Conservation (phyloP, 2,113 vertebrate species). For the Chiloscyllium plagiosum region DNA sequence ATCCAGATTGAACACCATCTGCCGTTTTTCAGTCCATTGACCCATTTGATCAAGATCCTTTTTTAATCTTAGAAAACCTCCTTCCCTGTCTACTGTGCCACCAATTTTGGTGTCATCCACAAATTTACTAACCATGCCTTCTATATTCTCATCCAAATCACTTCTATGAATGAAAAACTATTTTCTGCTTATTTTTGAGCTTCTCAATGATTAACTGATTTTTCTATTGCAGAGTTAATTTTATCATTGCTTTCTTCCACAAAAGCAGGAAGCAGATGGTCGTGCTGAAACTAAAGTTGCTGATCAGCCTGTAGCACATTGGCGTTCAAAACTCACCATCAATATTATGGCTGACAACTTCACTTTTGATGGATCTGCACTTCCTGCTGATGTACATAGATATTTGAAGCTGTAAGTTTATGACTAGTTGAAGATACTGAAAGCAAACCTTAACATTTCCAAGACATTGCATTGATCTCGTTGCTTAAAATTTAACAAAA, state of each 20-base stretch:
- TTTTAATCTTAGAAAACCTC: no score
- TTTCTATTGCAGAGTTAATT: not conserved
- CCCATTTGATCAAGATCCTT: no score
- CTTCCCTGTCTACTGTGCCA: no score
- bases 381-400: conserved; percentile 86
- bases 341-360: conserved; percentile 89
- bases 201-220: not conserved
- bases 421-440: not conserved
- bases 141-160: no score
- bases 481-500: not conserved
- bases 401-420: conserved; percentile 82
- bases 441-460: not conserved
- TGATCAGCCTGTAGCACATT: conserved; percentile 82
- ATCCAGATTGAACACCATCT: no score
- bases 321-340: conserved; percentile 84
- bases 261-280: not conserved
- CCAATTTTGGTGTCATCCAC: no score
- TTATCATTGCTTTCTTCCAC: not conserved
- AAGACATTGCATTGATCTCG: not conserved
- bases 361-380: conserved; percentile 77
- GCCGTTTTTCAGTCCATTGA: no score
- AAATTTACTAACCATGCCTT: no score
- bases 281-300: conserved; percentile 44
- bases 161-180: no score
- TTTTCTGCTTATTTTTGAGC: not conserved